Conservation (phyloP, 2,888 invertebrate species). For the Drosophila hamatofila region DNA sequence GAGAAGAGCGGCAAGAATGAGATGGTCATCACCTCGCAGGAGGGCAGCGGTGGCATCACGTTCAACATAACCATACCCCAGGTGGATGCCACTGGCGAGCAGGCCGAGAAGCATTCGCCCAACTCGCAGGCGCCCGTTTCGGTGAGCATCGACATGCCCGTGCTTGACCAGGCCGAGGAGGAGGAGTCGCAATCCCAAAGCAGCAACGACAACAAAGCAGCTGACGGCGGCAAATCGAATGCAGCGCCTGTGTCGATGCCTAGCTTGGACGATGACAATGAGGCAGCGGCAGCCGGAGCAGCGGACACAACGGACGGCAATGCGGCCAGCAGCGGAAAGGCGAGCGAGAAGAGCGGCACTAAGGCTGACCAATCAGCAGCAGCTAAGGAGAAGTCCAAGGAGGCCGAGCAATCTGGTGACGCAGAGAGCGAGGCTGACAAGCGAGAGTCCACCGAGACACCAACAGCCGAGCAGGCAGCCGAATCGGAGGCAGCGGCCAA, state of each 20-base stretch:
- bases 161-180: slow-evolving; percentile 84
- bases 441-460: slow-evolving; percentile 45
- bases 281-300: slow-evolving; percentile 66
- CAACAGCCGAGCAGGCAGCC: slow-evolving; percentile 54
- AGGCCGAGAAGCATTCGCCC: slow-evolving; percentile 67
- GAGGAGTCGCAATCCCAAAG: slow-evolving; percentile 76
- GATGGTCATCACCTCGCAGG: slow-evolving; percentile 85
- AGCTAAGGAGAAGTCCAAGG: slow-evolving; percentile 46
- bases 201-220: slow-evolving; percentile 63
- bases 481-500: slow-evolving; percentile 51
- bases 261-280: slow-evolving; percentile 85
- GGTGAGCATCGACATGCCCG: slow-evolving; percentile 85
- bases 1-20: slow-evolving; percentile 74
- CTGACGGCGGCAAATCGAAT: slow-evolving; percentile 53
- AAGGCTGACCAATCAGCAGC: slow-evolving; percentile 50
- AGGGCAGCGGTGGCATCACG: slow-evolving; percentile 85
- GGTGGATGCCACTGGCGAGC: slow-evolving; percentile 74
- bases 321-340: slow-evolving; percentile 34
- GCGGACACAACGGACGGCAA: slow-evolving; percentile 54
- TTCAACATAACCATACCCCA: slow-evolving; percentile 85
- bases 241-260: slow-evolving; percentile 85
- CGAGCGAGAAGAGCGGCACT: slow-evolving; percentile 33
- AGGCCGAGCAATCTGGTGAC: slow-evolving; percentile 29
- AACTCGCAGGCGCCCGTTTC: slow-evolving; percentile 78
- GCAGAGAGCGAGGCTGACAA: slow-evolving; percentile 44